Conservation (phyloP, 2,113 vertebrate species). For the Uria aalge region DNA sequence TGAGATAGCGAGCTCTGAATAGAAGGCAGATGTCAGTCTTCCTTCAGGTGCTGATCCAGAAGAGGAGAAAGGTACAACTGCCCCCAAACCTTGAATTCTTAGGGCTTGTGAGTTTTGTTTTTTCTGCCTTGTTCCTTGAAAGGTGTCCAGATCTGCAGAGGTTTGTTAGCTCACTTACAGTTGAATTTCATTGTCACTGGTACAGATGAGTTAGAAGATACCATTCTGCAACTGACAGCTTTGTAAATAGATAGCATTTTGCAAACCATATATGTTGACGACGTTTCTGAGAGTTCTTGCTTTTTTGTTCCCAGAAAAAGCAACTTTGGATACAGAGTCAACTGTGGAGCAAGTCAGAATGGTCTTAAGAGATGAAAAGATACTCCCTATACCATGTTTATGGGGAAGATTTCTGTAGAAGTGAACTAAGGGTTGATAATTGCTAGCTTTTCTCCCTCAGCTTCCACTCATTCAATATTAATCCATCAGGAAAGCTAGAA, state of each 20-base stretch:
- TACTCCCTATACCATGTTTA: background rate
- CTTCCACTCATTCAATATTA: background rate
- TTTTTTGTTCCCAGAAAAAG: background rate
- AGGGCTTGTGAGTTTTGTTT: fast-evolving
- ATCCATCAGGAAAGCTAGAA: background rate
- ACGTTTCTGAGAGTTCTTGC: background rate
- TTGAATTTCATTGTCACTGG: background rate
- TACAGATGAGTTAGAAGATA: background rate
- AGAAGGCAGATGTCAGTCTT: background rate
- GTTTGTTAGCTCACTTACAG: background rate
- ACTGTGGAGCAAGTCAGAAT: background rate
- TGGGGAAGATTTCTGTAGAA: background rate
- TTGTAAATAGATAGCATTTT: background rate
- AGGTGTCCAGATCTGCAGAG: background rate
- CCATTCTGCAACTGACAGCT: background rate
- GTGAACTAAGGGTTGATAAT: background rate
- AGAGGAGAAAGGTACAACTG: background rate
- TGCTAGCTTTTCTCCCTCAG: background rate
- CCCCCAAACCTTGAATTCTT: background rate
- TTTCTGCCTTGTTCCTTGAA: background rate
- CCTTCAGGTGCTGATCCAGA: background rate
- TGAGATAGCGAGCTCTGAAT: background rate
- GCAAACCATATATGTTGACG: background rate
- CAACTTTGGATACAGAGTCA: background rate
- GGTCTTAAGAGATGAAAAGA: background rate